Percentiles rank a stretch among this genome's conserved stretches.
phyloP scores from a whole-genome alignment of 2,888 invertebrate species.

The Mesochorus sp. region DNA sequence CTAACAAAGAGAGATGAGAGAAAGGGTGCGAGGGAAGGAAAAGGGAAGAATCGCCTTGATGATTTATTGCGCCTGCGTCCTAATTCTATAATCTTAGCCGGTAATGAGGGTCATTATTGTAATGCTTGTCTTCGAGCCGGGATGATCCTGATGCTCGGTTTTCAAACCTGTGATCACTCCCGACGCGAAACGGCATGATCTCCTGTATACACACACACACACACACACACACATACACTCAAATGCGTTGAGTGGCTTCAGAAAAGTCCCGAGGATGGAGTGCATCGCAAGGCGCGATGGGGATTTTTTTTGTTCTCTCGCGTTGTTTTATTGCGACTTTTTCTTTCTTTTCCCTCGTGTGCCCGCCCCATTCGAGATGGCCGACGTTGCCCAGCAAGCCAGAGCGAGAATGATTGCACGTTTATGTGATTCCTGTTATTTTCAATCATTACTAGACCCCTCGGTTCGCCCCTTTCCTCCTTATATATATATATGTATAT shows the following conservation, averaged over 20 bases:
- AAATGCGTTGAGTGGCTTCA: too few species aligned
- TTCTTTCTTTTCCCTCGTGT: neutral
- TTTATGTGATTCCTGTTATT: conserved; percentile 80
- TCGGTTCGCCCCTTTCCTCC: conserved; percentile 59
- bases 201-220: conserved; percentile 59
- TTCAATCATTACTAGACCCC: conserved; percentile 76
- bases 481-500: neutral
- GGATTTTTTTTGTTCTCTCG: neutral
- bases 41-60: conserved; percentile 58
- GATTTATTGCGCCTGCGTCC: conserved; percentile 77
- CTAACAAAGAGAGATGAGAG: neutral
- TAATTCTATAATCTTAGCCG: conserved; percentile 78
- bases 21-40: neutral
- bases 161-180: conserved; percentile 67
- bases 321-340: conserved; percentile 6
- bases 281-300: conserved; percentile 1
- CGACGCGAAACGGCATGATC: conserved; percentile 47
- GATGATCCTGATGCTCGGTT: conserved; percentile 74
- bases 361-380: conserved; percentile 60
- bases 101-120: conserved; percentile 79
- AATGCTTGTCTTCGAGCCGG: conserved; percentile 77
- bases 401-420: conserved; percentile 74
- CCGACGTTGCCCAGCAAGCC: conserved; percentile 61
- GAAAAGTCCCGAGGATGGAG: too few species aligned
- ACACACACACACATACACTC: conserved; percentile 16